These are phyloP conservation scores for Oceanites oceanicus DNA, from an alignment of 2,113 vertebrate species.

Conservation along the genomic window DNA sequence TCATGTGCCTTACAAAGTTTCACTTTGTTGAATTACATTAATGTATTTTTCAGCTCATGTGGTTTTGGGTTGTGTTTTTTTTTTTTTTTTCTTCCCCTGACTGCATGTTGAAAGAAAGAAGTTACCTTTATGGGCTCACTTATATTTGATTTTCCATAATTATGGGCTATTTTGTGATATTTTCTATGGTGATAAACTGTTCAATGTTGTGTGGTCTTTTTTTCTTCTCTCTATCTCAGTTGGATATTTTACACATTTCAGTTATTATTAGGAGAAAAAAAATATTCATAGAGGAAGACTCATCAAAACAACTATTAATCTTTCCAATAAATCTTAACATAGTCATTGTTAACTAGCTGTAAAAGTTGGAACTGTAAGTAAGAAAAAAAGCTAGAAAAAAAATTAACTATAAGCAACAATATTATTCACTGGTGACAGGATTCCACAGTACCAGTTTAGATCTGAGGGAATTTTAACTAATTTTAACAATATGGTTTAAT, in stretches of 20 bases:
- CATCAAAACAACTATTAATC: slow-evolving; percentile 5
- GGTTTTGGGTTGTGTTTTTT: neutral
- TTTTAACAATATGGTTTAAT: neutral
- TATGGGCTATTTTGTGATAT: slow-evolving; percentile 3
- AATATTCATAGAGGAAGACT: neutral
- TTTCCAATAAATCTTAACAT: neutral
- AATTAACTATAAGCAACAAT: neutral
- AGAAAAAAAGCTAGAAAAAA: neutral
- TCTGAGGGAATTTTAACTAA: neutral
- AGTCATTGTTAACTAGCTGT: neutral
- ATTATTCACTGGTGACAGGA: neutral
- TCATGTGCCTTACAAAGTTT: neutral
- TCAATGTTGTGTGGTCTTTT: neutral
- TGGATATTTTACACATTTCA: neutral
- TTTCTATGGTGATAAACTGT: neutral
- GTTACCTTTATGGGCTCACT: neutral
- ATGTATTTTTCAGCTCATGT: neutral
- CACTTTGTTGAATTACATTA: neutral
- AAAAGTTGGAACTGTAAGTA: neutral
- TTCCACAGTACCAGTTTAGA: neutral
- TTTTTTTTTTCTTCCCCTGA: neutral
- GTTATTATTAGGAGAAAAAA: neutral
- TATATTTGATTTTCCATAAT: slow-evolving; percentile 29
- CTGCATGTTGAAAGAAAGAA: neutral
- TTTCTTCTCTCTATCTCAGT: neutral